Percentiles rank a stretch among this genome's conserved stretches.
Conservation (phyloP, 2,888 invertebrate species). For the Parapristionchus giblindavisi region DNA sequence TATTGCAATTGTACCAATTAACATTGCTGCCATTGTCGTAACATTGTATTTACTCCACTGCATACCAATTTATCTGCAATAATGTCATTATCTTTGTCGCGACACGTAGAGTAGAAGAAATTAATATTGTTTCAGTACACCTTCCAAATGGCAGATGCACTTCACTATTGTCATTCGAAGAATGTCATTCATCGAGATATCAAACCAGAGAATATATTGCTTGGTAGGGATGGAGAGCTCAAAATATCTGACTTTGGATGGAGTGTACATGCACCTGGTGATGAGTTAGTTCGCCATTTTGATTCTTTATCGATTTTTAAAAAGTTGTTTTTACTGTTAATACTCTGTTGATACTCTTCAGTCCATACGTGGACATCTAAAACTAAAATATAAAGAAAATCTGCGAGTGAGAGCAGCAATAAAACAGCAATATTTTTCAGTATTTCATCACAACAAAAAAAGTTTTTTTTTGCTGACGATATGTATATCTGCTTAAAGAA, state of each 20-base stretch:
- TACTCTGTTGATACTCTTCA: no score
- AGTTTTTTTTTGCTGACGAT: no score
- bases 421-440: no score
- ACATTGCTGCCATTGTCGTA: background rate
- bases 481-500: no score
- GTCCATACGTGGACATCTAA: no score
- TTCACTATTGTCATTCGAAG: slow-evolving; percentile 69
- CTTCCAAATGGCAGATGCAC: slow-evolving; percentile 69
- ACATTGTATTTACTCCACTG: background rate
- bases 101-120: no score
- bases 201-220: slow-evolving; percentile 66
- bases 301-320: background rate
- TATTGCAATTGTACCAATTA: background rate
- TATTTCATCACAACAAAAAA: no score
- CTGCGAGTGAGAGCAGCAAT: no score
- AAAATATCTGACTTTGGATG: slow-evolving; percentile 70
- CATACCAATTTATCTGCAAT: no score
- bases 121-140: slow-evolving; percentile 68
- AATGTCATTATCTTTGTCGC: no score
- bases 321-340: no score
- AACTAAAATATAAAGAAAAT: no score
- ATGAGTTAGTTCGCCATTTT: slow-evolving; percentile 55
- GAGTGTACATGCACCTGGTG: slow-evolving; percentile 69
- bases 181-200: slow-evolving; percentile 70
- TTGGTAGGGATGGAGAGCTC: slow-evolving; percentile 67